Evolutionary conservation across 2,113 vertebrate species (phyloP), one percentile per base, ranked within the genome.

Genomic region (Sphyrna mokarran): DNA sequence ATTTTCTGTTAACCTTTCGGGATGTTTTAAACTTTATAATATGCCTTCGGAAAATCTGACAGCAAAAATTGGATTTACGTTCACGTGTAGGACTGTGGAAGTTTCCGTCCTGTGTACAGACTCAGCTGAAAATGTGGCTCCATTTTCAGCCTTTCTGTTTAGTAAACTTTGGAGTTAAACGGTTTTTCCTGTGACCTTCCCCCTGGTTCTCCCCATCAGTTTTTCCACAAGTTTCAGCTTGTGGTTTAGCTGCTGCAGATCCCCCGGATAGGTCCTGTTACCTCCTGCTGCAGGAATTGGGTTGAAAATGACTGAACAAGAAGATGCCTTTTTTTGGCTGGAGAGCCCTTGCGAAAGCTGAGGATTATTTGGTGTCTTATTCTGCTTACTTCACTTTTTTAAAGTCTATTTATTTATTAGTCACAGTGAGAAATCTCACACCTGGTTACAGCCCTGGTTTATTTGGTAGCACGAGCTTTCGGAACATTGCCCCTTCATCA

Each of bases 291-390:
- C 54, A 54, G 86, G 58, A 66, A 1, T 68, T 18, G 61, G 58
- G 63, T 91, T 61, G 58, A 93, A 66, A 93, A 18, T 40, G 16
- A 93, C 16, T 66, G 37, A 93, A 93, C 61, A 61, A 37, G 61
- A 68, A 93, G 89, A n/a, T 93, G 89, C 89, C 89, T 93, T 93
- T 66, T 48, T 54, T 54, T 54, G 48, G 80, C 37, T 83, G 9
- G 61, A 10, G 18, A 68, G 6, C 29, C 8, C 33, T 93, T 63
- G 33, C 22, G 6, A 37, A 93, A 22, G n/a, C 16, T 93, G 89
- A 93, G n/a, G 87, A 63, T 91, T 66, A 93, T 58, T 66, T 61
- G 89, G 33, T 68, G 22, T n/a, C 37, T 66, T n/a, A 33, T 63
- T 18, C 20, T 0, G 8, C 61, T 63, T 2, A 29, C 8, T 66